Percentiles rank a stretch among this genome's conserved stretches.
Evolutionary conservation across 2,113 vertebrate species (phyloP).

Genomic region (Cheilinus undulatus): DNA sequence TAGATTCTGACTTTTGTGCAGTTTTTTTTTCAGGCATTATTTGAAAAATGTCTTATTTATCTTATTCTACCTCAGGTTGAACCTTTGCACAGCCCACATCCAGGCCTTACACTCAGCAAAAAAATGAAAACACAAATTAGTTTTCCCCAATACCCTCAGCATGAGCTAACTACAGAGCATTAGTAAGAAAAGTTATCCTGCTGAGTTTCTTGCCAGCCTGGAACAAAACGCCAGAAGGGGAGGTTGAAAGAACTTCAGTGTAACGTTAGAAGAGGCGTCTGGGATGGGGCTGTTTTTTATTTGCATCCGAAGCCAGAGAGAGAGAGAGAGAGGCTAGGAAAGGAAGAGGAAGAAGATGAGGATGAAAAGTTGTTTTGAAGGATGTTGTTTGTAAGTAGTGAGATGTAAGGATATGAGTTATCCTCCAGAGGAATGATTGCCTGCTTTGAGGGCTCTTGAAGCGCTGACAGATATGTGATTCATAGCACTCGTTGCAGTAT

Average conservation of each 20-base stretch:
- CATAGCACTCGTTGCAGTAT: slow-evolving; percentile 35
- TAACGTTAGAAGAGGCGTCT: slow-evolving; percentile 34
- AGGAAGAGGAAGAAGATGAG: slow-evolving; percentile 5
- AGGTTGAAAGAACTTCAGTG: slow-evolving; percentile 49
- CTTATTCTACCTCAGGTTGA: slow-evolving; percentile 26
- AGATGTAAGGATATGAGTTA: slow-evolving; percentile 55
- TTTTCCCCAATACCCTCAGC: slow-evolving; percentile 39
- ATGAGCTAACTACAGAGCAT: slow-evolving; percentile 46
- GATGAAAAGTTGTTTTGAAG: slow-evolving; percentile 56
- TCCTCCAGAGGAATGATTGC: slow-evolving; percentile 51
- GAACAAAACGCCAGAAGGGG: slow-evolving; percentile 40
- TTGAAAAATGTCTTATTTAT: neutral
- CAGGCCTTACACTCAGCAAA: neutral
- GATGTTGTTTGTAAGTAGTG: slow-evolving; percentile 39
- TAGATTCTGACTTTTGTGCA: slow-evolving; percentile 8
- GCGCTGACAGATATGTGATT: slow-evolving; percentile 35
- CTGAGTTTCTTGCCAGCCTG: slow-evolving; percentile 40
- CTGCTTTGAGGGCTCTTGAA: slow-evolving; percentile 51
- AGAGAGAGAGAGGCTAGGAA: neutral
- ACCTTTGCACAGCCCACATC: neutral
- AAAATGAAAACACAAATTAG: slow-evolving; percentile 22
- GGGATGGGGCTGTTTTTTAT: slow-evolving; percentile 50
- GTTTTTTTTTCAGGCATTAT: neutral
- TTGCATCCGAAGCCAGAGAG: slow-evolving; percentile 26
- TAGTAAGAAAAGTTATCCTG: slow-evolving; percentile 48